Evolutionary conservation across 1,140 invertebrate genomes (phyloP).

Genomic region (Drosophila eugracilis): DNA sequence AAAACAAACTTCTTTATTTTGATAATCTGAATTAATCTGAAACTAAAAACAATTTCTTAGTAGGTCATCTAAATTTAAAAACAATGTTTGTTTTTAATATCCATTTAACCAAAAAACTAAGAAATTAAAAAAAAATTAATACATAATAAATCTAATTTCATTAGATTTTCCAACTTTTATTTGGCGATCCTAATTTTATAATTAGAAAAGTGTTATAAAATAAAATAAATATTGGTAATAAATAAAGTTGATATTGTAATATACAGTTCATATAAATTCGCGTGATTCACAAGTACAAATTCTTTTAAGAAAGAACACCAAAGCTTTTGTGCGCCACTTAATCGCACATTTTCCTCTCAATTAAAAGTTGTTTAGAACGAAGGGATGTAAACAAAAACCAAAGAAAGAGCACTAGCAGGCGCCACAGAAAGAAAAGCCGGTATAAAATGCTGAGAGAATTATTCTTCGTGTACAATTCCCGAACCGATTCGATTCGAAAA

Average conservation of each 20-base stretch:
- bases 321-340: not conserved
- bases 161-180: too few relatives aligned
- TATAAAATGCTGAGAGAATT: not conserved
- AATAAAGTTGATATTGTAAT: not conserved
- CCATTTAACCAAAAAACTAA: too few relatives aligned
- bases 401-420: conserved; percentile 35
- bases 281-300: not conserved
- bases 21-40: too few relatives aligned
- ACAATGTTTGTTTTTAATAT: too few relatives aligned
- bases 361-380: conserved; percentile 59
- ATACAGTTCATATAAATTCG: too few relatives aligned
- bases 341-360: conserved; percentile 6
- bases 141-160: too few relatives aligned
- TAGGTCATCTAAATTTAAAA: too few relatives aligned
- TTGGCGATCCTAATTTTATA: too few relatives aligned
- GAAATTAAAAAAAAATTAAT: too few relatives aligned
- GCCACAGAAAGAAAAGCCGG: conserved; percentile 36
- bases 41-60: too few relatives aligned
- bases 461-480: conserved; percentile 17
- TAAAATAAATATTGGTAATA: not conserved
- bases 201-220: too few relatives aligned
- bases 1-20: too few relatives aligned
- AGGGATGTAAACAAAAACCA: conserved; percentile 61
- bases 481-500: conserved; percentile 21
- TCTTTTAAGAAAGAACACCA: not conserved